Evolutionary conservation across 2,797 vertebrate genomes (phyloP).

Genomic region (Rhincodon typus): DNA sequence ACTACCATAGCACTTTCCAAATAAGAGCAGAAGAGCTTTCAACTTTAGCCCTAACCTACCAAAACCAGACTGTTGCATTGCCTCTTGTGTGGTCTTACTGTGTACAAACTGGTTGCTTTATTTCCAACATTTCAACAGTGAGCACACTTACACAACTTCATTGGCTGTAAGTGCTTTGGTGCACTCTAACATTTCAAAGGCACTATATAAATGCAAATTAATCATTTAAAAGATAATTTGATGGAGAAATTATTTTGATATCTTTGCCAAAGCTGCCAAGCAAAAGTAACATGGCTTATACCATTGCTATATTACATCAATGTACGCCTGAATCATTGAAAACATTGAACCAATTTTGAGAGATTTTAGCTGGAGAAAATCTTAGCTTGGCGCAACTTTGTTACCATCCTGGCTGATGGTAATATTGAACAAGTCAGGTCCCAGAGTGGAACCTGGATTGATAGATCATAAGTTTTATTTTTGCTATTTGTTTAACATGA

Average conservation of each 20-base stretch:
- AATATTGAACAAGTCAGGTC: too few relatives aligned
- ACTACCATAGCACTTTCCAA: background rate
- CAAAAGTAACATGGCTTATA: too few relatives aligned
- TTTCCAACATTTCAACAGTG: background rate
- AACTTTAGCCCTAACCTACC: background rate
- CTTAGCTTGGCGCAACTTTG: background rate
- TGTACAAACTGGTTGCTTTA: background rate
- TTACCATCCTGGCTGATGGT: too few relatives aligned
- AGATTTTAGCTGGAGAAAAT: background rate
- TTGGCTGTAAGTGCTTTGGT: background rate
- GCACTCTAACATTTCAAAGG: background rate
- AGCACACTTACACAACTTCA: background rate
- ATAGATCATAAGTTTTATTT: too few relatives aligned
- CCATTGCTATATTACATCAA: too few relatives aligned
- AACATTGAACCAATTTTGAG: background rate
- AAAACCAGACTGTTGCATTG: background rate
- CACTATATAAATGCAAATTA: background rate
- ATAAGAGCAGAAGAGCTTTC: background rate
- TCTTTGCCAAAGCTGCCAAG: background rate
- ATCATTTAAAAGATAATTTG: background rate
- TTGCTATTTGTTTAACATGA: too few relatives aligned
- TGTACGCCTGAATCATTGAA: too few relatives aligned
- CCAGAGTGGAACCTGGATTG: too few relatives aligned
- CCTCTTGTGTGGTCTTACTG: background rate
- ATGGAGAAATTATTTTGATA: background rate